A percentile compares a stretch with the other conserved stretches of the same genome.
Evolutionary conservation across 2,888 invertebrate genomes (phyloP).

Genomic region (Leptothorax acervorum): DNA sequence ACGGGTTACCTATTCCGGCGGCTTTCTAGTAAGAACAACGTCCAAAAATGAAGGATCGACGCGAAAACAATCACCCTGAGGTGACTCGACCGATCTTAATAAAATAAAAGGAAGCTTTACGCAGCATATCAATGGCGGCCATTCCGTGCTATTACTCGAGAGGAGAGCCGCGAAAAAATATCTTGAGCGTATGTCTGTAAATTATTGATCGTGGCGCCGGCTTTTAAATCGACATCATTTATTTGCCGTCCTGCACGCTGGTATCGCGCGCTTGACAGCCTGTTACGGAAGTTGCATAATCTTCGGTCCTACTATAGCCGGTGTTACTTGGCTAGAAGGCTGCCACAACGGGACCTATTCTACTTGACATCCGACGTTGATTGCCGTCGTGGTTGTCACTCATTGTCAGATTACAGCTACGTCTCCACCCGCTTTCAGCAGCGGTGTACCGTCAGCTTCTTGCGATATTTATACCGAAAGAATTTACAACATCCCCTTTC

Average conservation of each 20-base stretch:
- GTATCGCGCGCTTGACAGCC: slow-evolving; percentile 24
- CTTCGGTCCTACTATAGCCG: slow-evolving; percentile 31
- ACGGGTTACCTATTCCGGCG: background rate
- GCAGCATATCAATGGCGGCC: too few relatives aligned
- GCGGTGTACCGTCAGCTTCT: background rate
- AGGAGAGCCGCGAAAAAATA: background rate
- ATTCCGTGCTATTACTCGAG: background rate
- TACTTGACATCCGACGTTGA: slow-evolving; percentile 61
- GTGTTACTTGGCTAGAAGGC: slow-evolving; percentile 44
- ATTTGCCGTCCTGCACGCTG: background rate
- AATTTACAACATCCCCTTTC: background rate
- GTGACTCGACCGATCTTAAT: background rate
- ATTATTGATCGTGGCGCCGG: slow-evolving; percentile 1
- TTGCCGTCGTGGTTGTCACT: slow-evolving; percentile 41
- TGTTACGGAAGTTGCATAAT: slow-evolving; percentile 45
- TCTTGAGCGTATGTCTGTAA: background rate
- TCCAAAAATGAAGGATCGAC: background rate
- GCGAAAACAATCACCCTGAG: background rate
- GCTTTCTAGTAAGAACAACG: background rate
- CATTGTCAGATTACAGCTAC: slow-evolving; percentile 34
- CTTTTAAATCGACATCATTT: slow-evolving; percentile 17
- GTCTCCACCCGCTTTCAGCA: slow-evolving; percentile 25
- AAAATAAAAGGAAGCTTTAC: slow-evolving; percentile 1
- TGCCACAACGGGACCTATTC: slow-evolving; percentile 64
- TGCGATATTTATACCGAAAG: background rate